phyloP scores from a whole-genome alignment of 2,888 invertebrate species.

The Furcula furcula region DNA sequence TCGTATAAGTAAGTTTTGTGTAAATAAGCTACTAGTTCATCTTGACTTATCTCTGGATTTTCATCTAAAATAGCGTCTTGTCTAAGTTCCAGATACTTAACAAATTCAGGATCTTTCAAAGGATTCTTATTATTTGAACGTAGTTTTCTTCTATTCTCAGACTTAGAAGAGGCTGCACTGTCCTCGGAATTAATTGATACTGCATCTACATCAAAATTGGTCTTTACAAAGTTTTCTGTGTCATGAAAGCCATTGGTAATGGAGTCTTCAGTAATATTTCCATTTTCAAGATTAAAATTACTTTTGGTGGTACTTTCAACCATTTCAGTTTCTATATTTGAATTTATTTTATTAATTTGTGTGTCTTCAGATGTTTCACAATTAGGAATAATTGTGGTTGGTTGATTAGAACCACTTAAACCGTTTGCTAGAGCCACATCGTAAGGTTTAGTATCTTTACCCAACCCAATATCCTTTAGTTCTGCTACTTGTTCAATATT shows the following conservation, averaged over 20 bases:
- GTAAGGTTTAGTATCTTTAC: no score
- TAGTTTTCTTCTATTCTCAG: slow-evolving; percentile 34
- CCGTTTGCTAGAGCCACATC: no score
- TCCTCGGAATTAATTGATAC: slow-evolving; percentile 31
- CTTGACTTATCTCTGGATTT: slow-evolving; percentile 68
- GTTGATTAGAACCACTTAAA: no score
- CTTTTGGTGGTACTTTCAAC: no score
- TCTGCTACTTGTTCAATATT: no score
- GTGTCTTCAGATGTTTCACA: no score
- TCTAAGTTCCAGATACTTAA: slow-evolving; percentile 69
- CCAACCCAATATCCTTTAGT: no score
- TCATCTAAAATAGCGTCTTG: slow-evolving; percentile 71
- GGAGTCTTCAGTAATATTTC: no score
- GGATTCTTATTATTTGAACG: slow-evolving; percentile 29
- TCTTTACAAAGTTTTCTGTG: slow-evolving; percentile 5
- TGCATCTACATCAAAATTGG: slow-evolving; percentile 32
- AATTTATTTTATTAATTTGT: no score
- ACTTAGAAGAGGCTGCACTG: slow-evolving; percentile 25
- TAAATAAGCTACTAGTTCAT: slow-evolving; percentile 67
- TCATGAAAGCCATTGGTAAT: slow-evolving; percentile 21
- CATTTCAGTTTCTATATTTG: no score
- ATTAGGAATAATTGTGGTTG: no score
- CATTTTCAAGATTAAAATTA: no score
- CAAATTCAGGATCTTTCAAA: slow-evolving; percentile 58
- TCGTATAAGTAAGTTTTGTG: slow-evolving; percentile 74